Base-by-base conservation (phyloP, 1,140 invertebrate species). In the Ruditapes philippinarum region DNA sequence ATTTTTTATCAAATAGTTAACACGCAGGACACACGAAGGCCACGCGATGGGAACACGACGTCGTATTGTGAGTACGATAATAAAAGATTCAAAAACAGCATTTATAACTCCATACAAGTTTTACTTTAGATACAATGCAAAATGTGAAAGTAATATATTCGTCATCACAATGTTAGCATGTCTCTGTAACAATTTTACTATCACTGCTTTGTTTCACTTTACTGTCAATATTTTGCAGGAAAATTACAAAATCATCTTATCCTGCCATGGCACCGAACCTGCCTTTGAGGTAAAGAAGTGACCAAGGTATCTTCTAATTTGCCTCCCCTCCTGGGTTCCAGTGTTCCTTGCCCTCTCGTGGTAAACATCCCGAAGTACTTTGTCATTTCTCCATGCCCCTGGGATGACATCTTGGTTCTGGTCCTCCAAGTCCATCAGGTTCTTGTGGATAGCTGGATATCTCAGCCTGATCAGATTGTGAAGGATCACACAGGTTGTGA, bases 381-480 rank as follows among this genome's bases (percentile, higher is more conserved):
- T 5, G 19, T n/a, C 86, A 33, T 87, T 68, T 57, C 88, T 65
- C 88, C 88, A 89, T 1, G 25, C 68, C 33, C 89, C 83, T 17
- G 82, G 76, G 28, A 90, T 40, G 14, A 90, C 12, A 12, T 74
- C 40, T 40, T 60, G n/a, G 1, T 84, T 25, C 7, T 54, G 54
- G n/a, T 83, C 78, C 36, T 89, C 80, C 17, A 25, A 45, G 40
- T 88, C 85, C 7, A 70, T 33, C 31, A 40, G 5, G 0, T 5
- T 22, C 65, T 89, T 80, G 45, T 86, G 74, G 9, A 65, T 14
- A 36, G 11, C 31, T 45, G 87, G 82, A n/a, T 80, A 65, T 40
- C 88, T 60, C 0, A 54, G 25, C 31, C 83, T 68, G n/a, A 91
- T 40, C 9, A 83, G 42, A 42, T 91, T 87, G 45, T 91, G 90